Evolutionary conservation across 2,888 invertebrate genomes (phyloP), one percentile per base, ranked within the genome.

Genomic region (Hecatera dysodea): DNA sequence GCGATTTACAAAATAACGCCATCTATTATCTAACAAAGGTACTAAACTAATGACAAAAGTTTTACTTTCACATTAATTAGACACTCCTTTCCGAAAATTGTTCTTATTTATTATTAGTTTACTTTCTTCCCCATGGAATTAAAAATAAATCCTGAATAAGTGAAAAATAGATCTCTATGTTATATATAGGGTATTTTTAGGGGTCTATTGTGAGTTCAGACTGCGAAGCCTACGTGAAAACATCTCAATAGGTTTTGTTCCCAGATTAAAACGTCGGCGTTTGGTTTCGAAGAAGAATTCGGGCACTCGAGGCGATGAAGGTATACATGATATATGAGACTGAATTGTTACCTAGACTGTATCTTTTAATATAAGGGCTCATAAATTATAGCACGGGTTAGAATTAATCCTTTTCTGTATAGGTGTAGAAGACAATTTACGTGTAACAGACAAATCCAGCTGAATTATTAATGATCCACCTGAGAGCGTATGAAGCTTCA

Each of bases 241-340:
- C 22, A 33, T 44, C 61, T 69, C 46, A 64, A 77, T 63, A 63
- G 78, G 29, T 59, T 67, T 70, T 72, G 39, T 63, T 67, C 57
- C 63, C 48, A 63, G 73, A 78, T 84, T 75, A 82, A 81, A 79
- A 72, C 56, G 62, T 72, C 73, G 33, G 33, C 36, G 48, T 62
- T 72, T 75, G 48, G 72, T 60, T n/a, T n/a, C n/a, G n/a, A n/a
- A n/a, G n/a, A 74, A 73, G 69, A 69, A 55, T 60, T 69, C 65
- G 52, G 22, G 39, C 50, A 53, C 52, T 56, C 24, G 22, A 55
- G n/a, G 57, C 64, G 80, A 80, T 79, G 33, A 82, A 74, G 67
- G 73, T 79, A 52, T 53, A 55, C 60, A 70, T 79, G 83, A 80
- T 82, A 67, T 79, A 80, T 70, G 57, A 69, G 17, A 19, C 46